Evolutionary conservation across 2,888 invertebrate species (phyloP), one percentile per base, ranked within the genome.

Genomic region (Meteorus colon): DNA sequence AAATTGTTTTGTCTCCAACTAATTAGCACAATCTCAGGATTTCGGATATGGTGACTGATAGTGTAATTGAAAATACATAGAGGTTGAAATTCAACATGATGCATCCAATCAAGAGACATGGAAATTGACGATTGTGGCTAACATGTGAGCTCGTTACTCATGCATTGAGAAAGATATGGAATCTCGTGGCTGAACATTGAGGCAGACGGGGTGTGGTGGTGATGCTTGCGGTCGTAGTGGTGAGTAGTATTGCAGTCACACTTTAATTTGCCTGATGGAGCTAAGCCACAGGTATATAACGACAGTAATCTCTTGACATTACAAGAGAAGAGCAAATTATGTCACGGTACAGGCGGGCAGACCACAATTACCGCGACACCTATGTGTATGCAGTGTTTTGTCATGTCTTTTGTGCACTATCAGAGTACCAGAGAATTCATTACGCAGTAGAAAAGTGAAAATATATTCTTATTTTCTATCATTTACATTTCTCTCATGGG

Each of bases 251-350:
- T 31, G 62, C 78, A 76, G 48, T 60, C 76, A 27, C 65, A 77
- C 83, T 85, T 81, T 83, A 85, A 84, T 84, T 81, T 82, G 81
- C 78, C 75, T 82, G 85, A 85, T 83, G 83, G 81, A 81, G 81
- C 79, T 55, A 19, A 4, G 24, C 80, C 73, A 70, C 81, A 78
- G 78, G 81, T 80, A 60, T 60, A 60, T 75, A 66, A 48, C 69
- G 48, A 78, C 82, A 81, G 83, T 82, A 83, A 85, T 85, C 83
- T 84, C 82, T 81, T 82, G 80, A 82, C 79, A 81, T 82, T 81
- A 79, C 78, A 81, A 84, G 82, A 82, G 83, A 82, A 81, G 82
- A 86, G 82, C 80, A 83, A 83, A 84, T 85, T 82, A 85, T 83
- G 83, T 82, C 80, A 79, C 78, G 80, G 77, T 62, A 48, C 79